Evolutionary conservation across 2,888 invertebrate species (phyloP).

Genomic region (Cotesia congregata): DNA sequence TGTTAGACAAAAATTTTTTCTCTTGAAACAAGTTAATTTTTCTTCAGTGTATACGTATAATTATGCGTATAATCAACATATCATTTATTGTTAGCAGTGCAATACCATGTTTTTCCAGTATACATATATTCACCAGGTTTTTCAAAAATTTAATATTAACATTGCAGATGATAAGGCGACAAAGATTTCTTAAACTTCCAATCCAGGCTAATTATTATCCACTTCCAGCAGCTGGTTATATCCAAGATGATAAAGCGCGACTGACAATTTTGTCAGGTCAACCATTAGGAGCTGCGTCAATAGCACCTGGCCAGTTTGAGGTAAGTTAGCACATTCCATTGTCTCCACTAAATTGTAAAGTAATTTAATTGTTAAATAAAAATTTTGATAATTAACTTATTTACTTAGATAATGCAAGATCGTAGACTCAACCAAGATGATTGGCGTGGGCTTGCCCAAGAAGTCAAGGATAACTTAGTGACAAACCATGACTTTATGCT

Average conservation of each 20-base stretch:
- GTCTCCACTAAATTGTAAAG: not conserved
- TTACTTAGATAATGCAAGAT: constrained; percentile 90
- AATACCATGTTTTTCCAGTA: too few relatives aligned
- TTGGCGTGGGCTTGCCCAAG: constrained; percentile 92
- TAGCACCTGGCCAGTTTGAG: constrained; percentile 83
- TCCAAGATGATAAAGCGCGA: constrained; percentile 82
- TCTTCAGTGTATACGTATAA: too few relatives aligned
- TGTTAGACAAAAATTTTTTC: too few relatives aligned
- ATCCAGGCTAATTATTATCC: constrained; percentile 98
- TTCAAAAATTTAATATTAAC: not conserved
- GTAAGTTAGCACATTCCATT: constrained; percentile 64
- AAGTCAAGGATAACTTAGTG: constrained; percentile 89
- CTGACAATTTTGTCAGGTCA: constrained; percentile 85
- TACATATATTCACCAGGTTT: too few relatives aligned
- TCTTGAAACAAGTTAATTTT: too few relatives aligned
- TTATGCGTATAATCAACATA: too few relatives aligned
- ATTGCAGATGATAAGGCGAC: constrained; percentile 84
- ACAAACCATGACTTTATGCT: constrained; percentile 89
- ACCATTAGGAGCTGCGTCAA: constrained; percentile 89
- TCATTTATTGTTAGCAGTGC: too few relatives aligned
- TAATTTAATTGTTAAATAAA: not conserved
- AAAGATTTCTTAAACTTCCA: constrained; percentile 88
- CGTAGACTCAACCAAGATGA: constrained; percentile 93
- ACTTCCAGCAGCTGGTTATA: constrained; percentile 87
- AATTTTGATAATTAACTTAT: constrained; percentile 15